These are phyloP conservation scores for Turritopsis dohrnii DNA, from an alignment of 30 jellyfish, hydroid and myxozoan genomes.

Conservation along the genomic window DNA sequence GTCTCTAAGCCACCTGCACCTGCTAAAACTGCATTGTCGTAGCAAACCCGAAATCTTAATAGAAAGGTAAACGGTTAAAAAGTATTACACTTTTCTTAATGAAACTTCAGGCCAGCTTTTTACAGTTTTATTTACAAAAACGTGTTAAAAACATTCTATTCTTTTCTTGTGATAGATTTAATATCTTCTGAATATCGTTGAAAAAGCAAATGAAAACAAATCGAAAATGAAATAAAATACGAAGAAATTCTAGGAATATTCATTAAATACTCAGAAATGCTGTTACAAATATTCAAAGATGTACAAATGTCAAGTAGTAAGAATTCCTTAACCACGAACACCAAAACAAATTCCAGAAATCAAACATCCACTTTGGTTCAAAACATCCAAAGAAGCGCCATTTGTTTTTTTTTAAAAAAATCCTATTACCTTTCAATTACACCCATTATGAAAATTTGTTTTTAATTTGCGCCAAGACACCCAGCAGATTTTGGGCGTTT, in stretches of 20 bases:
- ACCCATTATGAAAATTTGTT: neutral
- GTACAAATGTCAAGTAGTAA: neutral
- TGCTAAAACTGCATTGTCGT: neutral
- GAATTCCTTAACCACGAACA: neutral
- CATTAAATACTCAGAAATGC: neutral
- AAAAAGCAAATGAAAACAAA: neutral
- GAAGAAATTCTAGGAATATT: no score
- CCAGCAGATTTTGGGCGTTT: constrained; percentile 74
- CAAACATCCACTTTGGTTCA: constrained; percentile 4
- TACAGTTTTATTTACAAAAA: neutral
- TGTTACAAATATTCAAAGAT: neutral
- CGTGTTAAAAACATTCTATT: neutral
- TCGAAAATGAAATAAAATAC: neutral
- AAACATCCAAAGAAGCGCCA: neutral
- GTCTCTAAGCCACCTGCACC: neutral
- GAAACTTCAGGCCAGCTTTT: neutral
- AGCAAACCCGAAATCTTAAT: neutral
- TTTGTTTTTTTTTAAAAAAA: no score
- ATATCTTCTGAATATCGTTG: neutral
- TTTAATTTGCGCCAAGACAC: neutral
- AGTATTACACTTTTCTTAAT: neutral
- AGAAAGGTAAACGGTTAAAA: neutral
- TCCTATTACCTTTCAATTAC: neutral
- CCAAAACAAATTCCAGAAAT: neutral
- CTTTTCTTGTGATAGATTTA: neutral